Base-by-base conservation (phyloP, 2,888 invertebrate genomes). In the Boloria selene region DNA sequence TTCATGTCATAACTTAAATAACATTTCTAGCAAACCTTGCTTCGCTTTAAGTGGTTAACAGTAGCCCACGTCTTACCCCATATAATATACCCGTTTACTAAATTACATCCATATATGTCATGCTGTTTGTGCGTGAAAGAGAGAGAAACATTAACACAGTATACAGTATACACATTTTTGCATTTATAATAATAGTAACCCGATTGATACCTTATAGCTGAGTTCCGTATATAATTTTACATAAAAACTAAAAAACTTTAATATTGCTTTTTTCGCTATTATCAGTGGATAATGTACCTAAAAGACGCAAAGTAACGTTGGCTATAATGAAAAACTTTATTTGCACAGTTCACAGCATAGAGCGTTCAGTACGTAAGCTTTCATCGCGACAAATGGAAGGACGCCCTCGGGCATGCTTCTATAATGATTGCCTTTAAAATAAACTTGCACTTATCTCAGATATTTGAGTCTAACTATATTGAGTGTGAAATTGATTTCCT, bases 321-420 rank as follows among this genome's bases (percentile, higher is more conserved):
- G 67, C 68, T 64, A 72, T 71, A 73, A 73, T 72, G 71, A 73
- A 73, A 70, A 71, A 69, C 68, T 68, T 67, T 70, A 71, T 72
- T 71, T 72, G 53, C 65, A 60, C 69, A 64, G 66, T 69, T 66
- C 51, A 53, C 51, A 56, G 56, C 59, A 60, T 51, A 60, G 60
- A 52, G 44, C 55, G 44, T 58, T 58, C 64, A 45, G 52, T 58
- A 58, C 65, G 67, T 67, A 63, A 62, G 62, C 68, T 67, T 66
- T 71, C 65, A 72, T 70, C 66, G 70, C 65, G 69, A 71, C 69
- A 71, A 70, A 70, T 69, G 64, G 68, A 53, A 61, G 49, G 61
- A 55, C 47, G 61, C 58, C 58, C 49, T 16, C 16, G 49, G 17
- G 58, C 18, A 17, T 52, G 45, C 47, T 49, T 49, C 45, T 58